Evolutionary conservation across 2,888 invertebrate species (phyloP), one percentile per base, ranked within the genome.

Genomic region (Periphyllus acericola): DNA sequence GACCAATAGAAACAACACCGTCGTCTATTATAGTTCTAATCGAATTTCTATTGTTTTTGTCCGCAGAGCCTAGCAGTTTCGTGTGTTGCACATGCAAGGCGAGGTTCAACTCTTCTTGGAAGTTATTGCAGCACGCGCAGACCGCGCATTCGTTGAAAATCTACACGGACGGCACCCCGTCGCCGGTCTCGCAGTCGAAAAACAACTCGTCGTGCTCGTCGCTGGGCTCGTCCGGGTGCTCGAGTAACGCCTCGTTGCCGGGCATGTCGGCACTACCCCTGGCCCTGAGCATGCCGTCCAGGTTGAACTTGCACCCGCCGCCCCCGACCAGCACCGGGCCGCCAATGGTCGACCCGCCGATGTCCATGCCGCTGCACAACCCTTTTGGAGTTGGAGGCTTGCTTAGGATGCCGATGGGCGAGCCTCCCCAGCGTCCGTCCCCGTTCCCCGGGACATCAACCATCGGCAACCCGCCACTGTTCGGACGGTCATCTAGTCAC

Each of bases 21-120:
- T 25, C 74, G 17, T 66, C 19, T 34, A 74, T 34, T 74, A 55
- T 83, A 25, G 17, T 79, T 66, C 74, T 74, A 87, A 87, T 87
- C 66, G 74, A 87, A 87, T 66, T 78, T 68, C 46, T 78, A 29
- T 88, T 68, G 68, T 32, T 75, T 71, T 72, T 89, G 86, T 89
- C 89, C 74, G 89, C 95, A 97, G 98, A 98, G 93, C 98, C 98
- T 90, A 96, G 96, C 92, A 96, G 96, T 93, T 96, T 98, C 92
- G 96, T 97, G 90, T 99, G 98, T 91, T 96, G 96, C 79, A 97
- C 98, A 90, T 99, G 99, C 93, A 97, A 97, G 91, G 95, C 96
- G 90, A 95, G 96, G 82, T 95, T 97, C 90, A 95, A 95, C 90
- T 98, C 98, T n/a, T 98, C 99, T 14, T 99, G 99, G 99, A 94